Percentiles rank a stretch among this genome's conserved stretches.
These are phyloP conservation scores for Nematolebias whitei DNA, from an alignment of 2,113 vertebrate species.

Conservation along the genomic window DNA sequence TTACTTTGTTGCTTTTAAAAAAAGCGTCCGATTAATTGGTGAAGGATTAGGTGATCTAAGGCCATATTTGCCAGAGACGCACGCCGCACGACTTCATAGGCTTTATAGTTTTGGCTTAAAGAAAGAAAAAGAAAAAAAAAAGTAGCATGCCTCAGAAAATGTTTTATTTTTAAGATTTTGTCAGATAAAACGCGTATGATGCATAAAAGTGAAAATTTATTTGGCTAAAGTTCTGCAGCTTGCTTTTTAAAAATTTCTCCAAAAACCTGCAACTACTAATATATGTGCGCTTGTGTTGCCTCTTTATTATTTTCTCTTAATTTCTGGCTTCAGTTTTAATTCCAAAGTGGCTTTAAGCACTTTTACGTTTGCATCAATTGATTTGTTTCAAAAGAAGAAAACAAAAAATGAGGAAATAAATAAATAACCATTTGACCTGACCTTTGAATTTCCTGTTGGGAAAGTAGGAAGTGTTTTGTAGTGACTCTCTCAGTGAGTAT, in stretches of 20 bases:
- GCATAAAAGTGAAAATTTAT: not conserved
- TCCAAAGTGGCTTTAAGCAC: constrained; percentile 39
- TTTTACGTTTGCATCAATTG: constrained; percentile 69
- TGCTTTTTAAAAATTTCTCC: constrained; percentile 48
- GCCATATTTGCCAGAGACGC: not conserved
- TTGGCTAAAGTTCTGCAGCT: constrained; percentile 54
- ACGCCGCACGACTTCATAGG: not conserved
- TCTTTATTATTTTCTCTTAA: constrained; percentile 27
- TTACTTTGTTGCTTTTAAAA: constrained; percentile 12
- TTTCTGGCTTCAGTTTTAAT: constrained; percentile 52
- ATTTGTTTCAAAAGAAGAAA: constrained; percentile 52
- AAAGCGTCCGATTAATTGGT: no score
- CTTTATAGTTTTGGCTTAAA: not conserved
- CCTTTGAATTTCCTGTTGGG: constrained; percentile 87
- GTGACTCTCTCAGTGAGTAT: constrained; percentile 97
- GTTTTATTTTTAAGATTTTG: not conserved
- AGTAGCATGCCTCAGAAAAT: constrained; percentile 38
- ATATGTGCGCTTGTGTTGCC: constrained; percentile 44
- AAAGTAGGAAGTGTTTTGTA: constrained; percentile 90
- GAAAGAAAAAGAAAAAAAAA: constrained; percentile 8
- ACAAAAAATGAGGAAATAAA: constrained; percentile 29
- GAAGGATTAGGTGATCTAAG: not conserved
- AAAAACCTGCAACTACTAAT: constrained; percentile 38
- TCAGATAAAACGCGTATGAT: not conserved
- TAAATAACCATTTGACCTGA: constrained; percentile 70